phyloP scores from a whole-genome alignment of 2,113 vertebrate species.

The Piaya cayana region DNA sequence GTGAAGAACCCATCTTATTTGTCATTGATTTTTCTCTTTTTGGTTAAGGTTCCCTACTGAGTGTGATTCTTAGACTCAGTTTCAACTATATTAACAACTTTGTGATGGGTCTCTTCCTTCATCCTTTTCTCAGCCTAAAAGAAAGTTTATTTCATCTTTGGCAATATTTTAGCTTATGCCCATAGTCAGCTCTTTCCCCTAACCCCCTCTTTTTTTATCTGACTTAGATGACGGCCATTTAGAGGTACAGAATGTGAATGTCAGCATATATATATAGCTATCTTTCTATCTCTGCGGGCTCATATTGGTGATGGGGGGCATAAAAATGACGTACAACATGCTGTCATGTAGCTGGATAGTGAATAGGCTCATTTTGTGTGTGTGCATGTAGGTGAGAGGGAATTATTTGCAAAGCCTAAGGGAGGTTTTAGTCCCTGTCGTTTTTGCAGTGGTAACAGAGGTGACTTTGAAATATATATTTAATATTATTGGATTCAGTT shows the following conservation, averaged over 20 bases:
- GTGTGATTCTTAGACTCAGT: slow-evolving; percentile 26
- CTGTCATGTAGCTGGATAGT: not conserved
- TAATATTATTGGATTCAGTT: not conserved
- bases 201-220: not conserved
- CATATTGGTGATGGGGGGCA: not conserved
- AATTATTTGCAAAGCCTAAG: not conserved
- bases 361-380: not conserved
- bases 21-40: slow-evolving; percentile 62
- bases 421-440: not conserved
- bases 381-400: not conserved
- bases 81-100: slow-evolving; percentile 45
- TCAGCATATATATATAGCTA: not conserved
- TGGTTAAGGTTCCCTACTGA: slow-evolving; percentile 26
- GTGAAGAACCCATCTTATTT: slow-evolving; percentile 54
- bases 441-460: not conserved
- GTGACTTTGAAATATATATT: not conserved
- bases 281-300: not conserved
- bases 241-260: not conserved
- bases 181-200: not conserved
- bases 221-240: not conserved
- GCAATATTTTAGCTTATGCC: not conserved
- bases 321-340: not conserved
- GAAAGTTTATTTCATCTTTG: not conserved
- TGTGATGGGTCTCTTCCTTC: not conserved
- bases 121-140: not conserved